Conservation (phyloP, 2,888 invertebrate species). For the Thera britannica region DNA sequence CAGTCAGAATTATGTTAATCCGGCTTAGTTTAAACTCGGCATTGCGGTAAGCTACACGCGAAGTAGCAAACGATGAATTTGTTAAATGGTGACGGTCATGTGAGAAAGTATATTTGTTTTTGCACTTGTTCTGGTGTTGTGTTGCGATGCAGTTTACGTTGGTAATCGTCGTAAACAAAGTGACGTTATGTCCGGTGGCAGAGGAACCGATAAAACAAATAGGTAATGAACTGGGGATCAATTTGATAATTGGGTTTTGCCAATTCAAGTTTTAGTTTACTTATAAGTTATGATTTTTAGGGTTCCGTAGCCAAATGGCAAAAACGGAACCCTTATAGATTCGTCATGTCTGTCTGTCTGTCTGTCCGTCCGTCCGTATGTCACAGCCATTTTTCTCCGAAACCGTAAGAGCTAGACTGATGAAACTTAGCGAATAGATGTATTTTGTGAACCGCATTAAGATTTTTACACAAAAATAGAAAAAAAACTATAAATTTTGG, state of each 20-base stretch:
- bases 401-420: no score
- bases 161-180: slow-evolving; percentile 80
- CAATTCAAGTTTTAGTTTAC: neutral
- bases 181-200: slow-evolving; percentile 73
- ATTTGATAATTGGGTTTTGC: slow-evolving; percentile 8
- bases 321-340: no score
- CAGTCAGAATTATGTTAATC: slow-evolving; percentile 73
- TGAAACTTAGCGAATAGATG: no score
- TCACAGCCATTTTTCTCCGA: no score
- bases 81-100: slow-evolving; percentile 64
- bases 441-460: no score
- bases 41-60: slow-evolving; percentile 71
- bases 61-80: slow-evolving; percentile 68
- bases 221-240: slow-evolving; percentile 55
- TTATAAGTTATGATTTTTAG: no score
- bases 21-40: slow-evolving; percentile 74
- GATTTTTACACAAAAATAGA: no score
- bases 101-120: slow-evolving; percentile 64
- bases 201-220: slow-evolving; percentile 72
- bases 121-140: slow-evolving; percentile 60
- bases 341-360: no score
- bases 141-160: slow-evolving; percentile 80
- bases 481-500: no score
- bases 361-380: no score
- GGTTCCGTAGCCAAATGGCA: no score